Evolutionary conservation across 2,113 vertebrate genomes (phyloP), one percentile per base, ranked within the genome.

Genomic region (Gallinago undulata): DNA sequence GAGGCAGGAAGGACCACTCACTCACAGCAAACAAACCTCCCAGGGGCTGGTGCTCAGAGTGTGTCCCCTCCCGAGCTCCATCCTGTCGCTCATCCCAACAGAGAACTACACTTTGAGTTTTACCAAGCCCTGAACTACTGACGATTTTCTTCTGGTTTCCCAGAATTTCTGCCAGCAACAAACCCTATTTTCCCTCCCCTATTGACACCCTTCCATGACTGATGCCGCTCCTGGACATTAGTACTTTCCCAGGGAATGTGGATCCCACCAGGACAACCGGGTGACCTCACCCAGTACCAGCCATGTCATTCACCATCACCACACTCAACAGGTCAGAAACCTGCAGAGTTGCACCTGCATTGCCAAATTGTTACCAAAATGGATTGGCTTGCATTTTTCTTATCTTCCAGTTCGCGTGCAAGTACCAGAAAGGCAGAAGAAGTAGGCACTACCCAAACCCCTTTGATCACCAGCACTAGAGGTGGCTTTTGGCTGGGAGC

Each of bases 31-130:
- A 82, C 7, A 5, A 77, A 13, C 25, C 23, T 55, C 27, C 19
- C n/a, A 31, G 33, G 31, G 27, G 24, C 48, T 63, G 39, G 57
- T 25, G 47, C 33, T 62, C 0, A 0, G 16, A 53, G 6, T 30
- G 7, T 33, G 23, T 90, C 37, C 10, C 14, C 17, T 89, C 23
- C 41, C 6, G 5, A 62, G 47, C 24, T 43, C 48, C 43, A 68
- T 70, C 35, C 31, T 17, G 35, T 15, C 60, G 45, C 60, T 77
- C 48, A 39, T 43, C 43, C 70, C 17, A 6, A 74, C 41, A 53
- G 14, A 81, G 13, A 47, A 59, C 27, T n/a, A 19, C 37, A 80
- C 33, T 10, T 56, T 30, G 31, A 91, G 19, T 24, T 56, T 51
- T 33, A 57, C n/a, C 6, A 11, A 82, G 15, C 33, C 33, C 24